A percentile compares a stretch with the other conserved stretches of the same genome.
These are phyloP conservation scores for Leptopilina myrica DNA, from an alignment of 2,888 invertebrate genomes.

Conservation along the genomic window DNA sequence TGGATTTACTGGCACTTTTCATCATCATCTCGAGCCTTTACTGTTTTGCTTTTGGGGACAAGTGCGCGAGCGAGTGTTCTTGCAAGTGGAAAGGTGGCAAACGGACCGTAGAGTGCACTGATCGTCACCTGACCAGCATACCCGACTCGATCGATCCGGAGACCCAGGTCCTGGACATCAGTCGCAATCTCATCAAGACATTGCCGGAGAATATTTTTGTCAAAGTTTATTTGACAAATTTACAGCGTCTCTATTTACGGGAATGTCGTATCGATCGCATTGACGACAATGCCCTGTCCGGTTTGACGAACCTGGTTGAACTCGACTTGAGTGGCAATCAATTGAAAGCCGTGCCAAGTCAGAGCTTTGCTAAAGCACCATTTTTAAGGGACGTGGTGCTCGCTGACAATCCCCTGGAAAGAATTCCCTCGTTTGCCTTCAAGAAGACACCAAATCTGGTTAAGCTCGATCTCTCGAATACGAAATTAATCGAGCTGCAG, in stretches of 20 bases:
- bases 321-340: constrained; percentile 92
- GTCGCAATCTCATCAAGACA: constrained; percentile 90
- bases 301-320: constrained; percentile 92
- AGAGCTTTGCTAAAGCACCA: constrained; percentile 87
- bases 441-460: constrained; percentile 86
- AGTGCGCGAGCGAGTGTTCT: constrained; percentile 80
- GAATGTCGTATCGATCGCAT: constrained; percentile 92
- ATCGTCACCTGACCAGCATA: constrained; percentile 88
- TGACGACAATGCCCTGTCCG: constrained; percentile 89
- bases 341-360: constrained; percentile 87
- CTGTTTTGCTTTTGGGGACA: constrained; percentile 67
- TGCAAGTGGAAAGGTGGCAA: constrained; percentile 98
- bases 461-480: constrained; percentile 89
- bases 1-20: constrained; percentile 54
- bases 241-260: constrained; percentile 91
- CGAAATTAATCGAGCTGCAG: constrained; percentile 88
- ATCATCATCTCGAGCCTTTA: constrained; percentile 54
- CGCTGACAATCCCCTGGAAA: constrained; percentile 89
- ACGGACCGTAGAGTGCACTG: constrained; percentile 93
- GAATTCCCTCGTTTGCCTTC: constrained; percentile 87
- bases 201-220: constrained; percentile 90
- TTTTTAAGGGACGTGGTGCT: constrained; percentile 89
- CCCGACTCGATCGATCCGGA: constrained; percentile 91
- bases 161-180: constrained; percentile 94
- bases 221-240: constrained; percentile 88